Evolutionary conservation across 2,888 invertebrate species (phyloP), one percentile per base, ranked within the genome.

Genomic region (Pseudoips prasinana): DNA sequence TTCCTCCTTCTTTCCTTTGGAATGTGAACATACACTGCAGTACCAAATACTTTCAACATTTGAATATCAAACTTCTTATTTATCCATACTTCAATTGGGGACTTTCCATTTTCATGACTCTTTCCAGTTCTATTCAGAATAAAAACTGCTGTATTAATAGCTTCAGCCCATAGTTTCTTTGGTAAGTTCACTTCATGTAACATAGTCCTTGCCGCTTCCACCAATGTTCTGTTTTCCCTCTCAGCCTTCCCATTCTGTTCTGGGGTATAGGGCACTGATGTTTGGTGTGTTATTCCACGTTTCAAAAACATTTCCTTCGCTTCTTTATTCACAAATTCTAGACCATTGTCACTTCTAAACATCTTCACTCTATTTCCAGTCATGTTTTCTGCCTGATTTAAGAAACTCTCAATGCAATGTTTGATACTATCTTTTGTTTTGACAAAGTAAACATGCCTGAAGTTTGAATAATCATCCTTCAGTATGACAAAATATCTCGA

Each of bases 41-140:
- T 10, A 8, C 32, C 32, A 25, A 31, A 31, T 6, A 25, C 25
- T 22, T 32, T 25, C 11, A 32, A 20, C 7, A 5, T 3, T 3
- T n/a, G 7, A 14, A 19, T 22, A 20, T 32, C 8, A 0, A 25
- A 11, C 11, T 32, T 30, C n/a, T 24, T 31, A 2, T 19, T 25
- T 24, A n/a, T 18, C 31, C 7, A 31, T n/a, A 25, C 9, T 25
- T 31, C 24, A 31, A 19, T 25, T 7, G 31, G 31, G 7, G 25
- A 10, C 8, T 19, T 25, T 6, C 8, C 20, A 18, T 18, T 19
- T 10, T 19, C 20, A 18, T 25, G 10, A 11, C 31, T 31, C 3
- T 24, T 10, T 1, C 25, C 19, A 0, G 31, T 31, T 25, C 31
- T 31, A 18, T 31, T 30, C n/a, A 23, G n/a, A n/a, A 31, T 19